Conservation (phyloP, 2,113 vertebrate species). For the Acinonyx jubatus region DNA sequence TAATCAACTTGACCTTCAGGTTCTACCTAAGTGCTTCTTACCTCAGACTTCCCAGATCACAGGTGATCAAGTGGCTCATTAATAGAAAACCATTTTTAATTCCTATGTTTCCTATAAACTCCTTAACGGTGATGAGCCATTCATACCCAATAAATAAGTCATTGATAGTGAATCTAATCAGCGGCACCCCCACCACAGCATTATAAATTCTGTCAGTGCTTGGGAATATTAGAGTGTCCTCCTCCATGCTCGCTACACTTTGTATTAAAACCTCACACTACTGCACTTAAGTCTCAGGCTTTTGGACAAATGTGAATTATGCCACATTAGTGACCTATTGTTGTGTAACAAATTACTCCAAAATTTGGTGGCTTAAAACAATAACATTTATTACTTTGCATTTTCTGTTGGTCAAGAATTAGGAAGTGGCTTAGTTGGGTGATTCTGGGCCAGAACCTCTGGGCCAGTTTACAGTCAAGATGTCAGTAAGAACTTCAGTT, state of each 20-base stretch:
- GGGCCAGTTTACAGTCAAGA: not conserved
- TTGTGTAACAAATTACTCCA: not conserved
- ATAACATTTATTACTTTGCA: not conserved
- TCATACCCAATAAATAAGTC: conserved; percentile 39
- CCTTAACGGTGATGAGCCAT: not conserved
- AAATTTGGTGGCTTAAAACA: not conserved
- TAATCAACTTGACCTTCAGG: not conserved
- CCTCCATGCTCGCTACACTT: not conserved
- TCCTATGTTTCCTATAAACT: not conserved
- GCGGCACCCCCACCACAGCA: not conserved
- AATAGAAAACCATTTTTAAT: not conserved
- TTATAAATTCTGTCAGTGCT: not conserved
- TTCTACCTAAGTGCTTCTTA: conserved; percentile 18
- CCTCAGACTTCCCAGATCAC: not conserved
- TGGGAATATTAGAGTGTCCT: not conserved
- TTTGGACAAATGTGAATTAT: not conserved
- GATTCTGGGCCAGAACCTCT: not conserved
- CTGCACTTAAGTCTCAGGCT: not conserved
- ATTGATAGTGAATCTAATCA: conserved; percentile 17
- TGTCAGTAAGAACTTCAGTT: not conserved
- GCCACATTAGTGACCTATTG: not conserved
- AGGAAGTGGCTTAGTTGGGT: not conserved
- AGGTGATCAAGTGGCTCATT: conserved; percentile 12
- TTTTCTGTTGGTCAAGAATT: not conserved
- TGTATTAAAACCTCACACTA: conserved; percentile 27